Evolutionary conservation across 2,797 vertebrate species (phyloP).

Genomic region (Limosa lapponica): DNA sequence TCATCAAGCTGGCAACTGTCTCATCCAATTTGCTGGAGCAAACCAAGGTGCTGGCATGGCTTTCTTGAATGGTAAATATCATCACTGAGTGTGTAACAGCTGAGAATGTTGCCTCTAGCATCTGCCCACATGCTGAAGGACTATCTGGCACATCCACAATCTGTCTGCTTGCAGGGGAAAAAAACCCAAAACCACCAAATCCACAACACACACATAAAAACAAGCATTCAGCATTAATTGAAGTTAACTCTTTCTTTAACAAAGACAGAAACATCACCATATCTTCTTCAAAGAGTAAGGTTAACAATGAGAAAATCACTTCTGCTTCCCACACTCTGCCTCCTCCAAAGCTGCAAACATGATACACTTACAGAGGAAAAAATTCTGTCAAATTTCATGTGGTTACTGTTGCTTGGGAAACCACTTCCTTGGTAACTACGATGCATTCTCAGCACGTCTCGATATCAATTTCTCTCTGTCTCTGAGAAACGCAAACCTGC

Average conservation of each 20-base stretch:
- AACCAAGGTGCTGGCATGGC: slow-evolving; percentile 1
- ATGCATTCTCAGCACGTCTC: slow-evolving; percentile 46
- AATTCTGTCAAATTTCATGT: slow-evolving; percentile 42
- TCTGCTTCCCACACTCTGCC: neutral
- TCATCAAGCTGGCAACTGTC: slow-evolving; percentile 39
- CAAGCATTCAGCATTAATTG: neutral
- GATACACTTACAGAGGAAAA: neutral
- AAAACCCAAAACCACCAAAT: neutral
- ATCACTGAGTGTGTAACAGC: slow-evolving; percentile 11
- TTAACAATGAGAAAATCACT: neutral
- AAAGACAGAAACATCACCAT: neutral
- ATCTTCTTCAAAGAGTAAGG: neutral
- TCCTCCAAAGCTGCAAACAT: neutral
- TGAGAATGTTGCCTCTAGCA: slow-evolving; percentile 37
- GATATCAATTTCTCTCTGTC: slow-evolving; percentile 29
- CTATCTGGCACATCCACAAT: slow-evolving; percentile 19
- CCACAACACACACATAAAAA: neutral
- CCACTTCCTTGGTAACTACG: slow-evolving; percentile 60
- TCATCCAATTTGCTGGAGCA: slow-evolving; percentile 17
- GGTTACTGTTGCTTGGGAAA: slow-evolving; percentile 69
- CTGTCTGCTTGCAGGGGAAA: neutral
- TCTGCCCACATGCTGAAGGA: slow-evolving; percentile 43
- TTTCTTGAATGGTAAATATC: slow-evolving; percentile 26
- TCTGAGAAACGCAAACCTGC: slow-evolving; percentile 12
- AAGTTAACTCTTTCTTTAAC: neutral